Conservation (phyloP, 2,797 vertebrate genomes). For the Microctenopoma lineatum region DNA sequence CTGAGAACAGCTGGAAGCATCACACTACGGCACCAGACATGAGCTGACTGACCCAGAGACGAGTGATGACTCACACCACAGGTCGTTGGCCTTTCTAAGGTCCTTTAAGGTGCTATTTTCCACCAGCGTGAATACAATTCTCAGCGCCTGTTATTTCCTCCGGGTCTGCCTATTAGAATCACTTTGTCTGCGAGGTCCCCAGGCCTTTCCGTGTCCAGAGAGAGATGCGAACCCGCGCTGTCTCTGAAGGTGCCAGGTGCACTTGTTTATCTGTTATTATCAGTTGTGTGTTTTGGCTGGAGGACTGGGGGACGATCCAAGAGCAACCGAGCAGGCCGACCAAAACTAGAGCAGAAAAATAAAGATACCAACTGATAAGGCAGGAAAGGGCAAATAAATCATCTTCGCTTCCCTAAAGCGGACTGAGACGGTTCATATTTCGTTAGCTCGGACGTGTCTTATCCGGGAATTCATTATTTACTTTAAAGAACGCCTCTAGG, state of each 20-base stretch:
- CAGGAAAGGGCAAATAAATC: conserved; percentile 6
- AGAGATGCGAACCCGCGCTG: conserved; percentile 62
- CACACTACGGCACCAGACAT: too few relatives aligned
- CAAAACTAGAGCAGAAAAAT: conserved; percentile 71
- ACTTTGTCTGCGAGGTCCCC: conserved; percentile 37
- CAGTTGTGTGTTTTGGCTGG: conserved; percentile 87
- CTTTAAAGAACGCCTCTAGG: conserved; percentile 4
- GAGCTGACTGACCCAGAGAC: too few relatives aligned
- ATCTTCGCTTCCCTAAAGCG: not conserved
- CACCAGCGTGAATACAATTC: not conserved
- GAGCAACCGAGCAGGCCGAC: conserved; percentile 64
- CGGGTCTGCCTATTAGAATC: conserved; percentile 44
- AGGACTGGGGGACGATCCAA: conserved; percentile 80
- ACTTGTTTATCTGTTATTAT: conserved; percentile 80
- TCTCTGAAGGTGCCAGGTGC: conserved; percentile 59
- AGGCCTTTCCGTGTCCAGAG: conserved; percentile 49
- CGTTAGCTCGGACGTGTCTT: not conserved
- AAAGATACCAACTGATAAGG: conserved; percentile 75
- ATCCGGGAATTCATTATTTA: conserved; percentile 32
- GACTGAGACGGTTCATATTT: conserved; percentile 9
- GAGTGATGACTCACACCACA: not conserved
- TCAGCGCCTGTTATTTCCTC: conserved; percentile 45
- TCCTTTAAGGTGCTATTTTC: not conserved
- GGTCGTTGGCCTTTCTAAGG: not conserved
- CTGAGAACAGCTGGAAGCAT: too few relatives aligned